A percentile compares a stretch with the other conserved stretches of the same genome.
Evolutionary conservation across 2,113 vertebrate genomes (phyloP).

Genomic region (Malaclemys terrapin): DNA sequence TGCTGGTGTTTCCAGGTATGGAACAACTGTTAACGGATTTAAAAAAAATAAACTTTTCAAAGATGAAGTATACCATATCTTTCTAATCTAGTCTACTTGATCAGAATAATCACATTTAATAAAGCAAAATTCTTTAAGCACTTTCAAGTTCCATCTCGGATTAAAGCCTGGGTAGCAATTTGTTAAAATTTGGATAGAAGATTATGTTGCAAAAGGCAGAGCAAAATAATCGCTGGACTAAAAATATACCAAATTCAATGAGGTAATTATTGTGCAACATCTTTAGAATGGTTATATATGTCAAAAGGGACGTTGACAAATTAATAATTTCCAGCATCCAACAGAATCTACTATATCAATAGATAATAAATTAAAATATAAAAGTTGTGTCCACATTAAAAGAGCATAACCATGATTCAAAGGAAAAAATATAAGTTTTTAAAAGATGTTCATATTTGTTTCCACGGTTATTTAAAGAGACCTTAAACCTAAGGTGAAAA

Average conservation of each 20-base stretch:
- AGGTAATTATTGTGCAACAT: slow-evolving; percentile 77
- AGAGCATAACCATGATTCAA: slow-evolving; percentile 63
- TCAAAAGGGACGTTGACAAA: slow-evolving; percentile 63
- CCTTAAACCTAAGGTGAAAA: slow-evolving; percentile 45
- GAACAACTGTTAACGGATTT: slow-evolving; percentile 19
- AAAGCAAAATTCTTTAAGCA: slow-evolving; percentile 23
- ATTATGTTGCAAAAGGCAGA: slow-evolving; percentile 30
- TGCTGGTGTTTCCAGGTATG: slow-evolving; percentile 69
- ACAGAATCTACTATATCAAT: slow-evolving; percentile 60
- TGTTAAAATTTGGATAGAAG: slow-evolving; percentile 38
- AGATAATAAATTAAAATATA: slow-evolving; percentile 76
- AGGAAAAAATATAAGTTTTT: slow-evolving; percentile 34
- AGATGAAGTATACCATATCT: not conserved
- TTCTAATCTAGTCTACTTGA: not conserved
- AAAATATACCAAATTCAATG: slow-evolving; percentile 68
- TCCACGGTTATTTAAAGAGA: slow-evolving; percentile 51
- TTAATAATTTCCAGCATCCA: slow-evolving; percentile 59
- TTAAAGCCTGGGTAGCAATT: not conserved
- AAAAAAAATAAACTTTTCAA: slow-evolving; percentile 19
- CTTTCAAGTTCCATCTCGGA: slow-evolving; percentile 23
- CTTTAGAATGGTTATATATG: slow-evolving; percentile 64
- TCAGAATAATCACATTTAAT: not conserved
- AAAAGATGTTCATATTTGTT: slow-evolving; percentile 47
- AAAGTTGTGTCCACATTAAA: slow-evolving; percentile 72
- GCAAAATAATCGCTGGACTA: slow-evolving; percentile 69